These are phyloP conservation scores for Cepaea nemoralis DNA, from an alignment of 1,140 invertebrate genomes.

Conservation along the genomic window DNA sequence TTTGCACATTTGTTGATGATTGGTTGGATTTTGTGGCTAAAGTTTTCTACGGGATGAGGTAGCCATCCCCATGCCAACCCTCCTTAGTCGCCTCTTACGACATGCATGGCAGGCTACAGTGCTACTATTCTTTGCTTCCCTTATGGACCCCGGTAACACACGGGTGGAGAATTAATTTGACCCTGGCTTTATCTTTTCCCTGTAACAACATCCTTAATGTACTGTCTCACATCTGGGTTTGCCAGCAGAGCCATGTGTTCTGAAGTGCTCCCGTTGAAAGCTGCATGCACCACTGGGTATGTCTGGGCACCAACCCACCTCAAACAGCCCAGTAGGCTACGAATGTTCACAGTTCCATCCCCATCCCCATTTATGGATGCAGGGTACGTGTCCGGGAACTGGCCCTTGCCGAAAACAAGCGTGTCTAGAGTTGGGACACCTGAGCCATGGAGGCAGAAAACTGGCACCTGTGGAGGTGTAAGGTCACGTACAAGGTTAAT, in stretches of 20 bases:
- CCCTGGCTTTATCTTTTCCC: conserved; percentile 29
- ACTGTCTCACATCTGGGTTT: conserved; percentile 50
- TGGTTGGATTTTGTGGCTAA: too few species aligned
- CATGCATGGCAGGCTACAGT: too few species aligned
- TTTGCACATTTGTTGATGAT: too few species aligned
- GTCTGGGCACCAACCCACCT: conserved; percentile 80
- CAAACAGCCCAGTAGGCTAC: conserved; percentile 85
- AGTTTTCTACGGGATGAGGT: too few species aligned
- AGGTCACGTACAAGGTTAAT: conserved; percentile 81
- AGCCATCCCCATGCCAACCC: too few species aligned
- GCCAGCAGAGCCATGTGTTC: conserved; percentile 80
- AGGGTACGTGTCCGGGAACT: conserved; percentile 81
- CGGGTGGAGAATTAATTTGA: too few species aligned
- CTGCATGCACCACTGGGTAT: conserved; percentile 76
- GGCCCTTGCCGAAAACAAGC: conserved; percentile 52
- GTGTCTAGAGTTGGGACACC: conserved; percentile 82
- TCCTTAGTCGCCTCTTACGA: too few species aligned
- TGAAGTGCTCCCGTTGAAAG: conserved; percentile 75
- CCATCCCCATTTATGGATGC: conserved; percentile 85
- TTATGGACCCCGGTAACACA: too few species aligned
- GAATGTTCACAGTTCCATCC: conserved; percentile 94
- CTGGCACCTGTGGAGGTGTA: conserved; percentile 85
- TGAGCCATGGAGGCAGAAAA: conserved; percentile 90
- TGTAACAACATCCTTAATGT: conserved; percentile 50
- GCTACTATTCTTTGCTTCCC: too few species aligned